Evolutionary conservation across 2,888 invertebrate species (phyloP), one percentile per base, ranked within the genome.

Genomic region (Thalpophila matura): DNA sequence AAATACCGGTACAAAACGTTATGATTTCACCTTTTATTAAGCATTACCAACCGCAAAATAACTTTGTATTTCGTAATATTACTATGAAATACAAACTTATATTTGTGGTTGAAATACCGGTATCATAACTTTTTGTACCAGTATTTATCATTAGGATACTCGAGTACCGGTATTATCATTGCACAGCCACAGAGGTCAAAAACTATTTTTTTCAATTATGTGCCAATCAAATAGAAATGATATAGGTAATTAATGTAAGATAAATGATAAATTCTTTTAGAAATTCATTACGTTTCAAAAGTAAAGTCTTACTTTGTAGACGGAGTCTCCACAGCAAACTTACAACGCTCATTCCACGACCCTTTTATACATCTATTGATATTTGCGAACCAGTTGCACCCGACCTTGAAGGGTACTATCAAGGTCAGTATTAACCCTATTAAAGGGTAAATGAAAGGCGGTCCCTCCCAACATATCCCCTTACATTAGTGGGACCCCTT

Each of bases 401-500:
- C 58, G 51, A 74, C 69, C 59, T 68, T 51, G 69, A 4, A 5
- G 22, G n/a, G 22, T 12, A n/a, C n/a, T 2, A 2, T n/a, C 46
- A 68, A 68, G 74, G 69, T 67, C 46, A 68, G 6, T 2, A 2
- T 22, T 7, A 29, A 33, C 26, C 26, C 26, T 33, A n/a, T n/a
- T n/a, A n/a, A n/a, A n/a, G n/a, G n/a, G n/a, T n/a, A n/a, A n/a
- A n/a, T 20, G 10, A 7, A 26, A n/a, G 22, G 6, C 24, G 29
- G 26, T 10, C 46, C 46, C 31, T 27, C n/a, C 46, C 22, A 12
- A 12, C 20, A 47, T 7, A 31, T 40, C 18, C 42, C 26, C 18
- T 33, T 20, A 33, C 22, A 65, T 45, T 26, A 71, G 27, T 37
- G 26, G 29, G 26, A 46, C 18, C 38, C 20, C 29, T 18, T 55